Evolutionary conservation across 2,888 invertebrate genomes (phyloP).

Genomic region (Parnassius mnemosyne): DNA sequence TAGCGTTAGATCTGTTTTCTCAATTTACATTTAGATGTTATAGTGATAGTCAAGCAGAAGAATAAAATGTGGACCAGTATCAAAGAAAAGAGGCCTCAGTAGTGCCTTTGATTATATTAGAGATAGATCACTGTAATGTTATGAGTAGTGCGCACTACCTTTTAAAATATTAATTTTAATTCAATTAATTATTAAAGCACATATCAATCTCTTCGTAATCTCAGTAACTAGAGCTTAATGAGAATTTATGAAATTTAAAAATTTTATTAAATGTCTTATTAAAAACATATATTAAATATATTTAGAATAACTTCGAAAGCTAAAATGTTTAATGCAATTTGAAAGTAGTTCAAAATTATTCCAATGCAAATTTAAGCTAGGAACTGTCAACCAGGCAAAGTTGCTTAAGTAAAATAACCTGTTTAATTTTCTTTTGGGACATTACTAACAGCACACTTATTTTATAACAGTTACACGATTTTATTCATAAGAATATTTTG

Average conservation of each 20-base stretch:
- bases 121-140: conserved; percentile 33
- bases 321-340: background rate
- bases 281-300: background rate
- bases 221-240: conserved; percentile 21
- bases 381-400: no score
- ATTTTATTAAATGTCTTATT: conserved; percentile 15
- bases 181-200: conserved; percentile 36
- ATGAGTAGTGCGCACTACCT: conserved; percentile 55
- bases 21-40: conserved; percentile 29
- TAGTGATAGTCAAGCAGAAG: conserved; percentile 23
- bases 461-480: no score
- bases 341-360: no score
- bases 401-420: no score
- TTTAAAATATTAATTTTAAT: conserved; percentile 32
- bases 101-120: conserved; percentile 67
- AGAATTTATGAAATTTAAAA: conserved; percentile 23
- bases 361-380: no score
- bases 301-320: background rate
- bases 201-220: conserved; percentile 35
- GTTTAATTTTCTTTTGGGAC: no score
- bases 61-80: conserved; percentile 65
- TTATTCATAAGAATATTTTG: no score
- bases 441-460: no score
- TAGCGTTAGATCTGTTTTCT: conserved; percentile 1
- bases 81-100: conserved; percentile 73